Evolutionary conservation across 2,113 vertebrate genomes (phyloP).

Genomic region (Theristicus caerulescens): DNA sequence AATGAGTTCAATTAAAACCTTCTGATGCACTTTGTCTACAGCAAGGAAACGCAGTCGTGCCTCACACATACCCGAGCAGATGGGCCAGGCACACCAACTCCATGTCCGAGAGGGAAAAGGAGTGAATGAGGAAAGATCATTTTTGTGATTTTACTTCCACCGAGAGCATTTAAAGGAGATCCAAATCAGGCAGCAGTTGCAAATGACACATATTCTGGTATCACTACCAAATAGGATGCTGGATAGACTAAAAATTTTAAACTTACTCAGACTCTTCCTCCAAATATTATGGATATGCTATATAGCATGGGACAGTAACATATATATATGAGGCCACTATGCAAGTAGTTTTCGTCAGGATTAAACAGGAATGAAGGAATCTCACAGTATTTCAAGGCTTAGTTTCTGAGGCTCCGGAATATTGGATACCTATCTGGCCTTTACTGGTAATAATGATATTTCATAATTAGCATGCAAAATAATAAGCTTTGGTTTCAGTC

Average conservation of each 20-base stretch:
- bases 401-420: not conserved
- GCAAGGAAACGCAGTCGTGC: not conserved
- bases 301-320: not conserved
- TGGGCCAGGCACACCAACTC: not conserved
- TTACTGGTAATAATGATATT: not conserved
- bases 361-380: not conserved
- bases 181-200: not conserved
- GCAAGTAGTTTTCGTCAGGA: not conserved
- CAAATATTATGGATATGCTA: not conserved
- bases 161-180: not conserved
- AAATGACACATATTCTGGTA: not conserved
- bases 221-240: not conserved
- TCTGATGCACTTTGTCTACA: not conserved
- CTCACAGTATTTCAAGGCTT: not conserved
- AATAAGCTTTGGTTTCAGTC: not conserved
- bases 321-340: not conserved
- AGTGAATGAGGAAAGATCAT: not conserved
- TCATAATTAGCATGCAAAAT: not conserved
- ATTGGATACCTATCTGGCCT: not conserved
- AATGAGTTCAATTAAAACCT: not conserved
- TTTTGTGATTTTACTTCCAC: not conserved
- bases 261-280: not conserved
- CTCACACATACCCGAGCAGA: not conserved
- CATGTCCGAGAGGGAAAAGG: not conserved
- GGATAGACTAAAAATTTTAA: not conserved